Base-by-base conservation (phyloP, 2,888 invertebrate species). In the Acanthococcus lagerstroemiae region DNA sequence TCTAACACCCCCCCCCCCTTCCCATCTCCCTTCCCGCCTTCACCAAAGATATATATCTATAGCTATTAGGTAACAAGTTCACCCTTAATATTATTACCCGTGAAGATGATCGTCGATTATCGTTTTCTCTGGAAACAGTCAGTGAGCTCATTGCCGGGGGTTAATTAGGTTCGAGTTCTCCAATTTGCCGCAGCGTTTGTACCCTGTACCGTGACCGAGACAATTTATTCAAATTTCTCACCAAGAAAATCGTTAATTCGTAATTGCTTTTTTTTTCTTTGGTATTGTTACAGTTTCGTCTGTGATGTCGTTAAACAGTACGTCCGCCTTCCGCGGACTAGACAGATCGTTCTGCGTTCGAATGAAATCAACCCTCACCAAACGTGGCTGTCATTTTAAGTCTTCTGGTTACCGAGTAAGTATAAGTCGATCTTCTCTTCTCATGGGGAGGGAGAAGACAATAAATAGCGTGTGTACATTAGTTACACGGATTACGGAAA, bases 281-380 rank as follows among this genome's bases (percentile, higher is more conserved):
- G 12, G 48, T 21, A 9, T 44, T 55, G 50, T 71, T 71, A 69
- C 80, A 91, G 92, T 92, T 70, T 87, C 91, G 65, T 84, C 90
- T 70, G 83, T 87, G 75, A 92, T 92, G 92, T 84, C 84, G 65
- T 78, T 91, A 71, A 83, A 83, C 57, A 82, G 86, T 15, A 84
- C 83, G 67, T 83, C 84, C 66, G 80, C 82, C 65, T 93, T 86
- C 78, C 87, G 89, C 75, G 93, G 93, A 45, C 84, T 90, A 78
- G 93, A 94, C 73, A 80, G 94, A 73, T 90, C 93, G 50, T 94
- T 95, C 78, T 96, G 95, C 78, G 83, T 96, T 56, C 83, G 96
- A 71, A 96, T 96, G 95, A 96, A 96, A 77, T 96, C 96, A 65
- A 96, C 96, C 0, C 81, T 96, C 69, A 95, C 96, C 57, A 96